phyloP scores from a whole-genome alignment of 2,113 vertebrate genomes.

The Bufo gargarizans region DNA sequence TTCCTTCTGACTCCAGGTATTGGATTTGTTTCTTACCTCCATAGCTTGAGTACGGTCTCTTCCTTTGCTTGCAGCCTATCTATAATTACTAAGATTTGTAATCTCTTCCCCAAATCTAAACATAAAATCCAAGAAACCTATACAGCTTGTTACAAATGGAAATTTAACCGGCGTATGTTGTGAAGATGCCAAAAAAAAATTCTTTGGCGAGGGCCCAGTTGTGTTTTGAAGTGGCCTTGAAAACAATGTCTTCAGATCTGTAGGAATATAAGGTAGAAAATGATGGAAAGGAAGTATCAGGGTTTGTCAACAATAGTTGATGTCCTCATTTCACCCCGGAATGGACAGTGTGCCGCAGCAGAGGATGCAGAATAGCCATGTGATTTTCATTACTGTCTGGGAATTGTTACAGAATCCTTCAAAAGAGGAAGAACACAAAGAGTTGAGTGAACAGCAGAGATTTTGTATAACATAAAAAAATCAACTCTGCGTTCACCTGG shows the following conservation, averaged over 20 bases:
- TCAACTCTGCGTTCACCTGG: conserved; percentile 41
- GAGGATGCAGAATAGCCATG: conserved; percentile 32
- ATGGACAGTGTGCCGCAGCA: conserved; percentile 46
- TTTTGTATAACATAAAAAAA: conserved; percentile 33
- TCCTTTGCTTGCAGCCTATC: background rate
- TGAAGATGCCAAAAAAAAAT: background rate
- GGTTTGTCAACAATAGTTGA: background rate
- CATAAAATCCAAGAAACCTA: conserved; percentile 7
- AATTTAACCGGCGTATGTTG: background rate
- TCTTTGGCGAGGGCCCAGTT: background rate
- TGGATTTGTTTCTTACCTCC: background rate
- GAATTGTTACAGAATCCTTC: conserved; percentile 36
- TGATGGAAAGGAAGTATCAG: conserved; percentile 3
- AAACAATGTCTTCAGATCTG: background rate
- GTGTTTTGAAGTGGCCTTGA: background rate
- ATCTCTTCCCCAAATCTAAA: background rate
- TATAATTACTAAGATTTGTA: conserved; percentile 6
- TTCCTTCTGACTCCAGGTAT: background rate
- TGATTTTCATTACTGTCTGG: conserved; percentile 54
- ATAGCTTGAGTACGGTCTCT: background rate
- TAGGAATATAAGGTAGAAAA: background rate
- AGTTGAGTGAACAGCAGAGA: background rate
- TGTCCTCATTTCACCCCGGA: conserved; percentile 52
- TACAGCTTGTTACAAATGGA: background rate
- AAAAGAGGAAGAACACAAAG: conserved; percentile 31